These are phyloP conservation scores for Xestia ashworthii DNA, from an alignment of 2,888 invertebrate species.

Conservation along the genomic window DNA sequence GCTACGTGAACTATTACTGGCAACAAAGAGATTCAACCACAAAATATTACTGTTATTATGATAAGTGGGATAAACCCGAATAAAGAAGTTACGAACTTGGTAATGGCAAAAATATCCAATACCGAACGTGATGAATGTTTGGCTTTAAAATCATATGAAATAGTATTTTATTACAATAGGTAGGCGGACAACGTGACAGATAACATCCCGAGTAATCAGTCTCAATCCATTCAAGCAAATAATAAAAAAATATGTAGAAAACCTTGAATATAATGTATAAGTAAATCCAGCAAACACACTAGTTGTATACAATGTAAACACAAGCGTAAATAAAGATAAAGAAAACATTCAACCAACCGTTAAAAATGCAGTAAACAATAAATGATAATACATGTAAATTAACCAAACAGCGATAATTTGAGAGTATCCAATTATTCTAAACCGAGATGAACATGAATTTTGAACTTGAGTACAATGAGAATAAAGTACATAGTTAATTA, in stretches of 20 bases:
- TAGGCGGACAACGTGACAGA: slow-evolving; percentile 30
- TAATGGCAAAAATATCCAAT: slow-evolving; percentile 16
- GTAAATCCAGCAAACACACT: slow-evolving; percentile 13
- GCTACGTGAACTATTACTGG: slow-evolving; percentile 72
- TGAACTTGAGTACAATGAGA: slow-evolving; percentile 42
- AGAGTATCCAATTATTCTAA: slow-evolving; percentile 24
- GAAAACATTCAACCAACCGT: slow-evolving; percentile 26
- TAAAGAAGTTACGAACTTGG: slow-evolving; percentile 22
- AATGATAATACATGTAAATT: slow-evolving; percentile 30
- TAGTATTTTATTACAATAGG: slow-evolving; percentile 12
- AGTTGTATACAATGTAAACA: slow-evolving; percentile 27
- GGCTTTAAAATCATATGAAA: background rate
- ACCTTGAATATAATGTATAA: slow-evolving; percentile 28
- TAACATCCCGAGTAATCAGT: slow-evolving; percentile 26
- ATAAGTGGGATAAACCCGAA: slow-evolving; percentile 43
- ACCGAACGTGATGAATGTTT: slow-evolving; percentile 27
- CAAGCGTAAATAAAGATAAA: slow-evolving; percentile 18
- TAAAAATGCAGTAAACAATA: slow-evolving; percentile 24
- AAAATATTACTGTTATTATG: slow-evolving; percentile 52
- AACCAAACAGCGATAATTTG: slow-evolving; percentile 21
- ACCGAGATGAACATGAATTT: slow-evolving; percentile 31
- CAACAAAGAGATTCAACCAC: slow-evolving; percentile 71
- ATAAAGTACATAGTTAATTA: slow-evolving; percentile 54
- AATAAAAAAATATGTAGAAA: slow-evolving; percentile 45
- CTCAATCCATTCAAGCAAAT: slow-evolving; percentile 27